Conservation (phyloP, 2,888 invertebrate species). For the Kuschelorhynchus macadamiae region DNA sequence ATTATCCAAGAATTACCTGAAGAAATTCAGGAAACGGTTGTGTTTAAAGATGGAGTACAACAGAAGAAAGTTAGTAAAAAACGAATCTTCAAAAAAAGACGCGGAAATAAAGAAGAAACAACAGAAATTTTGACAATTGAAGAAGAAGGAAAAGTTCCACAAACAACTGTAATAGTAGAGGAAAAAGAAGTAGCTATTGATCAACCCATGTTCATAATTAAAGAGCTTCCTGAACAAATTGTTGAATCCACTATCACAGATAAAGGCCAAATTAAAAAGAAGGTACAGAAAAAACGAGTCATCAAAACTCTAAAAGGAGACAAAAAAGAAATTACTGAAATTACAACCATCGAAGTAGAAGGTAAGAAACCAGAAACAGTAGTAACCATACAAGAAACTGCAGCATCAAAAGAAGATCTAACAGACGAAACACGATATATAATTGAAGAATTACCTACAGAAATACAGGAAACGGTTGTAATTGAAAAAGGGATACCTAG, state of each 20-base stretch:
- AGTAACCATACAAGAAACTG: slow-evolving; percentile 59
- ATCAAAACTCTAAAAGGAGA: slow-evolving; percentile 65
- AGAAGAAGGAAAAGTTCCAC: slow-evolving; percentile 55
- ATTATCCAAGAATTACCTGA: slow-evolving; percentile 59
- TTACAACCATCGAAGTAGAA: slow-evolving; percentile 66
- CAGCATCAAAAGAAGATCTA: slow-evolving; percentile 60
- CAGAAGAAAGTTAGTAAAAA: slow-evolving; percentile 59
- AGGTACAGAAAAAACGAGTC: slow-evolving; percentile 57
- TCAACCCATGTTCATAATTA: slow-evolving; percentile 46
- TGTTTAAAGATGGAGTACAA: slow-evolving; percentile 61
- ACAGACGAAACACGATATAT: slow-evolving; percentile 58
- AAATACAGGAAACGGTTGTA: slow-evolving; percentile 63
- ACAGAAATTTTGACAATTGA: slow-evolving; percentile 66
- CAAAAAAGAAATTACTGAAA: slow-evolving; percentile 65
- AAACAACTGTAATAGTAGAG: slow-evolving; percentile 55
- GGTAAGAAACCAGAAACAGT: slow-evolving; percentile 67
- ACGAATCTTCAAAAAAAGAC: slow-evolving; percentile 53
- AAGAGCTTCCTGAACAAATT: slow-evolving; percentile 58
- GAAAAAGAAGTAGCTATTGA: slow-evolving; percentile 46
- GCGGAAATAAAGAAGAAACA: slow-evolving; percentile 62
- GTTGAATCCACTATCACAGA: slow-evolving; percentile 55
- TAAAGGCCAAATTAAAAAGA: slow-evolving; percentile 56
- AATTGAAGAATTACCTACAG: slow-evolving; percentile 55
- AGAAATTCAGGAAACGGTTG: slow-evolving; percentile 63
- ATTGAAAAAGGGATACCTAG: slow-evolving; percentile 62